Evolutionary conservation across 2,797 vertebrate genomes (phyloP).

Genomic region (Lagorchestes hirsutus): DNA sequence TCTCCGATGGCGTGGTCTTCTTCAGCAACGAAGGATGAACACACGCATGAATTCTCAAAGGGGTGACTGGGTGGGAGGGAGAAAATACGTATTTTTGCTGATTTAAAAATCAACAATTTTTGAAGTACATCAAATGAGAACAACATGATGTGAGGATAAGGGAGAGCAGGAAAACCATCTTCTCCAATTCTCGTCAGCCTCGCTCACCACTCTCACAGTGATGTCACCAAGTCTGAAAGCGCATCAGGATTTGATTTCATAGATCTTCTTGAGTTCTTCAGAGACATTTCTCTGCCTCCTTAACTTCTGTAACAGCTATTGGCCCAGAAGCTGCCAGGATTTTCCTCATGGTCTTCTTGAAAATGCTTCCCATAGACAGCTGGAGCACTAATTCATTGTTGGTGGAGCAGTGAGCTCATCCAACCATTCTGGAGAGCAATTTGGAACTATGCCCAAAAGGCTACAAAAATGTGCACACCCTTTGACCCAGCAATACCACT

Average conservation of each 20-base stretch:
- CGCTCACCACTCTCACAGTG: background rate
- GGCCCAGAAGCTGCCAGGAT: background rate
- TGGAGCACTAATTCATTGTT: no score
- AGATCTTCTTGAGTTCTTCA: background rate
- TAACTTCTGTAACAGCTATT: background rate
- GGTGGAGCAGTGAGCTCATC: no score
- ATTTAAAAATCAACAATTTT: background rate
- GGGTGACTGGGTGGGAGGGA: background rate
- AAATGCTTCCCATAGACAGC: background rate
- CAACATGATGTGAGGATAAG: background rate
- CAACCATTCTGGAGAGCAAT: no score
- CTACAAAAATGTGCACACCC: no score
- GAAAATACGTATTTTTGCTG: background rate
- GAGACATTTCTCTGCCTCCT: background rate
- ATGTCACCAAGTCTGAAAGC: background rate
- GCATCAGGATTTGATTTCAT: background rate
- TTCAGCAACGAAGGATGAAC: no score
- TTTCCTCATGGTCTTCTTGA: background rate
- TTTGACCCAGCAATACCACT: no score
- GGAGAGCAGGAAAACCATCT: background rate
- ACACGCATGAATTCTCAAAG: background rate
- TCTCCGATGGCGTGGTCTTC: no score
- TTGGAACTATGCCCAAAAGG: no score
- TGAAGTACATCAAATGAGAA: background rate
- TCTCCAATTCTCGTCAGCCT: background rate